Evolutionary conservation across 2,797 vertebrate species (phyloP).

Genomic region (Chrysolophus pictus): DNA sequence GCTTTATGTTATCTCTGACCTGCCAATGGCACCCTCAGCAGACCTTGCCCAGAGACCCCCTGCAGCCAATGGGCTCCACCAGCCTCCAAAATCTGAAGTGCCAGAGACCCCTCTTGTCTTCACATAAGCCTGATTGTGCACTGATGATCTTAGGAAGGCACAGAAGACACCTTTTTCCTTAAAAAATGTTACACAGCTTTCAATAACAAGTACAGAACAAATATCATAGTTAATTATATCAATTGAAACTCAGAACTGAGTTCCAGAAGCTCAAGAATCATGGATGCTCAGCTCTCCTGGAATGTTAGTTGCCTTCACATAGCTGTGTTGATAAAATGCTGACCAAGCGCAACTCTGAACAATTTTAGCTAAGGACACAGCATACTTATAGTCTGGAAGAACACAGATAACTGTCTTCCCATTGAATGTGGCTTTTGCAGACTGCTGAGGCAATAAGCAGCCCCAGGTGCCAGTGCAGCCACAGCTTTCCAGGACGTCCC

Average conservation of each 20-base stretch:
- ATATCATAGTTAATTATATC: not conserved
- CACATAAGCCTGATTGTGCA: not conserved
- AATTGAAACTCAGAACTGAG: not conserved
- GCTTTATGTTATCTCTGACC: not conserved
- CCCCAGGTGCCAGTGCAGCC: not conserved
- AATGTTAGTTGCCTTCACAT: not conserved
- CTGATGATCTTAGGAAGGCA: not conserved
- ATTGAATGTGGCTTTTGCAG: not conserved
- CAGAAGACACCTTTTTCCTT: not conserved
- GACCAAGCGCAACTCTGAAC: not conserved
- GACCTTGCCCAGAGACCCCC: fast-evolving
- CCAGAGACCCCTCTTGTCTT: not conserved
- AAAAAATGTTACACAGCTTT: not conserved
- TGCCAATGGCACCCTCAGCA: not conserved
- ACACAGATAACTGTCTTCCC: not conserved
- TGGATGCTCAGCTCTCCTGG: not conserved
- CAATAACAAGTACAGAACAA: not conserved
- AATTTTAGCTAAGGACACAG: not conserved
- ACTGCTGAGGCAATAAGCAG: not conserved
- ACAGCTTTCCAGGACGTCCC: not conserved
- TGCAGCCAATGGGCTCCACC: not conserved
- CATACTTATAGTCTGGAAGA: not conserved
- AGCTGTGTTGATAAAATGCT: not conserved
- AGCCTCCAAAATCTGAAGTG: not conserved
- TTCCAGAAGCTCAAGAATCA: not conserved